These are phyloP conservation scores for Myrmecobius fasciatus DNA, from an alignment of 2,113 vertebrate genomes.

Conservation along the genomic window DNA sequence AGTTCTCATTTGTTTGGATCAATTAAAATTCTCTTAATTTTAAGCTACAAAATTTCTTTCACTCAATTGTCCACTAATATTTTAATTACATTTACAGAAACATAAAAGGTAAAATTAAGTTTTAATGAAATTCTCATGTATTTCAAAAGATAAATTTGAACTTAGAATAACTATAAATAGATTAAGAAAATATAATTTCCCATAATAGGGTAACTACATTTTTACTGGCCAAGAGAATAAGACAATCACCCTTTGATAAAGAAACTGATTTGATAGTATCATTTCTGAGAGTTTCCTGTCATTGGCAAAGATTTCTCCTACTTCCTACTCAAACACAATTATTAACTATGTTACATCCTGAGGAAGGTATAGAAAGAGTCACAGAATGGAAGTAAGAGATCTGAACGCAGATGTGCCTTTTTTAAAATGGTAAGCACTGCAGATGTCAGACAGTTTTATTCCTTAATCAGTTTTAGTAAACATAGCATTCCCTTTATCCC, in stretches of 20 bases:
- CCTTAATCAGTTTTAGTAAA: slow-evolving; percentile 41
- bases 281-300: slow-evolving; percentile 6
- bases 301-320: background rate
- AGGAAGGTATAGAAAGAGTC: background rate
- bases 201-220: background rate
- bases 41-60: background rate
- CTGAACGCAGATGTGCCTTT: background rate
- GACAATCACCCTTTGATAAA: background rate
- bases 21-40: slow-evolving; percentile 9
- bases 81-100: slow-evolving; percentile 19
- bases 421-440: background rate
- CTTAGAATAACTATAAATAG: background rate
- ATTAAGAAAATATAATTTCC: background rate
- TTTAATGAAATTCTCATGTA: slow-evolving; percentile 9
- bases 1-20: background rate
- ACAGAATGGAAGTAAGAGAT: background rate
- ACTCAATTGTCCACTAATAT: background rate
- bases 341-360: background rate
- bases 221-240: background rate
- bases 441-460: slow-evolving; percentile 8
- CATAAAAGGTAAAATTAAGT: background rate
- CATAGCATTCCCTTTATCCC: background rate
- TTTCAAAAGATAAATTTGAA: background rate
- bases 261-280: background rate
- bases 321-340: background rate